These are phyloP conservation scores for Bombylius discolor DNA, from an alignment of 2,888 invertebrate species.

Conservation along the genomic window DNA sequence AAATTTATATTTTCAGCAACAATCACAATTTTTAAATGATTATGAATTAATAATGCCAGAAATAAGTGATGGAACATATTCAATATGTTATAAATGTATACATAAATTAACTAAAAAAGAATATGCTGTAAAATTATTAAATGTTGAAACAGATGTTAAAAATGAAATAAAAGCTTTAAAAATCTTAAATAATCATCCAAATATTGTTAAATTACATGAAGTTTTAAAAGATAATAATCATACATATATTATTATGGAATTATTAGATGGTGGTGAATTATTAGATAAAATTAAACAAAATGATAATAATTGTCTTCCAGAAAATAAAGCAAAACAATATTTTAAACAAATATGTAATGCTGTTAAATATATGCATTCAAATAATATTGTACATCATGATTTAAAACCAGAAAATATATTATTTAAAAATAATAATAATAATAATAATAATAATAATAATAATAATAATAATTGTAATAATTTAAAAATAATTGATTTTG, in stretches of 20 bases:
- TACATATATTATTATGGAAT: constrained; percentile 82
- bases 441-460: constrained; percentile 21
- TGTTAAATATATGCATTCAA: constrained; percentile 70
- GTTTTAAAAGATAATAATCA: constrained; percentile 75
- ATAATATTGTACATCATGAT: constrained; percentile 81
- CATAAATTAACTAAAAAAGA: constrained; percentile 58
- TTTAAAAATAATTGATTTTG: constrained; percentile 91
- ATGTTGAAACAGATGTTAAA: constrained; percentile 7
- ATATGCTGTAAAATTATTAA: constrained; percentile 71
- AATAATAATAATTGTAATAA: constrained; percentile 8
- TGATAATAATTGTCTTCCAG: constrained; percentile 54
- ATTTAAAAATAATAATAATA: constrained; percentile 33
- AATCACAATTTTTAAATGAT: constrained; percentile 73
- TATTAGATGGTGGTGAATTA: constrained; percentile 73
- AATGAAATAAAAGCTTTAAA: constrained; percentile 64
- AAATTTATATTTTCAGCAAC: constrained; percentile 35
- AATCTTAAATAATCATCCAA: constrained; percentile 77
- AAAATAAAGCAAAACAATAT: constrained; percentile 64
- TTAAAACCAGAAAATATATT: constrained; percentile 77
- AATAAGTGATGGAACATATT: constrained; percentile 81
- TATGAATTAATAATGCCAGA: constrained; percentile 59
- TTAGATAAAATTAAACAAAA: constrained; percentile 44
- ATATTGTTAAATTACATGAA: constrained; percentile 72
- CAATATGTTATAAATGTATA: constrained; percentile 70
- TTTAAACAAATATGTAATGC: constrained; percentile 73